Percentiles rank a stretch among this genome's conserved stretches.
Conservation (phyloP, 2,888 invertebrate genomes). For the Drosophila vallismaia region DNA sequence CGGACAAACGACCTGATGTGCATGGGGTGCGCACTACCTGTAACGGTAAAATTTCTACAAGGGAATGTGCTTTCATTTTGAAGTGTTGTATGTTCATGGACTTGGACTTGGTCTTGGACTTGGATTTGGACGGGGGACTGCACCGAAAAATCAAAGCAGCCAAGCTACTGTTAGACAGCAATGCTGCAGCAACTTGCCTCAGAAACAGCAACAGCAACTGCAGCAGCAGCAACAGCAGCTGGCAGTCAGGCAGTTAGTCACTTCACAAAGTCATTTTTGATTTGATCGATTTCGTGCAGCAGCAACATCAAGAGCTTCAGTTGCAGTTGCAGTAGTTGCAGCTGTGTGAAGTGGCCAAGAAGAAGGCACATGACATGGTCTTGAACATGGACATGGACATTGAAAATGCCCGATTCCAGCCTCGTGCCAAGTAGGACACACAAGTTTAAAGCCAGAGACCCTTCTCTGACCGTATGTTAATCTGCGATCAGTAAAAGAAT, state of each 20-base stretch:
- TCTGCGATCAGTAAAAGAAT: constrained; percentile 66
- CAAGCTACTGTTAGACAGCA: constrained; percentile 71
- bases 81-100: constrained; percentile 72
- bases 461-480: constrained; percentile 67
- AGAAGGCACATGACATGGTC: constrained; percentile 72
- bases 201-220: constrained; percentile 47
- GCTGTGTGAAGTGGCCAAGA: constrained; percentile 57
- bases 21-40: constrained; percentile 46
- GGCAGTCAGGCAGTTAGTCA: constrained; percentile 76
- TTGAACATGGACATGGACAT: constrained; percentile 67
- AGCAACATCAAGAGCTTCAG: constrained; percentile 24
- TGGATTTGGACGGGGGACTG: constrained; percentile 51
- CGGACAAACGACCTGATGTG: constrained; percentile 70
- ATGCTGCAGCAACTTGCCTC: constrained; percentile 33
- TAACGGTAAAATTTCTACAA: constrained; percentile 78
- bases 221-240: constrained; percentile 51
- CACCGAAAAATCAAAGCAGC: constrained; percentile 64
- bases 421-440: constrained; percentile 68
- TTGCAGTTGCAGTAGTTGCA: constrained; percentile 24
- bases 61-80: constrained; percentile 80
- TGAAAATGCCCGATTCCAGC: constrained; percentile 36
- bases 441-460: constrained; percentile 50
- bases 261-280: constrained; percentile 80
- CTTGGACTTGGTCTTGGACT: constrained; percentile 60
- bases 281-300: constrained; percentile 81